phyloP scores from a whole-genome alignment of 1,140 invertebrate genomes.

The Belonocnema kinseyi region DNA sequence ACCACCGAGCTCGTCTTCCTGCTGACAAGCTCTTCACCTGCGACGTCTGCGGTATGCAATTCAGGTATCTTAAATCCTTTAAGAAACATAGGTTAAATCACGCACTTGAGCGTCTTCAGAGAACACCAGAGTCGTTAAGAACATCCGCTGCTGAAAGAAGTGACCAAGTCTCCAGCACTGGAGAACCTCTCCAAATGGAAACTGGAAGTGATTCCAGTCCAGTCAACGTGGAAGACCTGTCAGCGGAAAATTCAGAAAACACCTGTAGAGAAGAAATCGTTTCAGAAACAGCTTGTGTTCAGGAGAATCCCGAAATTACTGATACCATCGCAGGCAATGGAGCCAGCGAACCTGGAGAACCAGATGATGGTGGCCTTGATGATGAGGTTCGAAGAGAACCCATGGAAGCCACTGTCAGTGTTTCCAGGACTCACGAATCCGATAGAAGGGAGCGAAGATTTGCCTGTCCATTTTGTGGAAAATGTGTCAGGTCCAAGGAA shows the following conservation, averaged over 20 bases:
- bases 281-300: conserved; percentile 61
- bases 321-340: conserved; percentile 42
- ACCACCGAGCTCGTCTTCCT: conserved; percentile 88
- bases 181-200: conserved; percentile 79
- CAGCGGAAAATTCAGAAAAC: conserved; percentile 47
- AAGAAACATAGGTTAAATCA: conserved; percentile 93
- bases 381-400: conserved; percentile 47
- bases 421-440: conserved; percentile 58
- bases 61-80: conserved; percentile 89
- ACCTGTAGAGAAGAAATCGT: conserved; percentile 53
- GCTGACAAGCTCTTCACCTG: conserved; percentile 93
- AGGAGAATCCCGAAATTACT: conserved; percentile 37
- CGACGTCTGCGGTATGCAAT: conserved; percentile 93
- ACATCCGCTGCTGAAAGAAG: conserved; percentile 73
- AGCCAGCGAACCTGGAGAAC: conserved; percentile 40
- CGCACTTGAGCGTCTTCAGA: conserved; percentile 85
- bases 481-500: conserved; percentile 91
- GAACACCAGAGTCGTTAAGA: conserved; percentile 61
- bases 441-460: conserved; percentile 78
- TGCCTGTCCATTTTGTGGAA: conserved; percentile 91
- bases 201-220: conserved; percentile 65
- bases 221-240: conserved; percentile 56
- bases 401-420: conserved; percentile 59
- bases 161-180: conserved; percentile 85
- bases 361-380: conserved; percentile 35